These are phyloP conservation scores for Rhodophaea formosa DNA, from an alignment of 2,888 invertebrate genomes.

Conservation along the genomic window DNA sequence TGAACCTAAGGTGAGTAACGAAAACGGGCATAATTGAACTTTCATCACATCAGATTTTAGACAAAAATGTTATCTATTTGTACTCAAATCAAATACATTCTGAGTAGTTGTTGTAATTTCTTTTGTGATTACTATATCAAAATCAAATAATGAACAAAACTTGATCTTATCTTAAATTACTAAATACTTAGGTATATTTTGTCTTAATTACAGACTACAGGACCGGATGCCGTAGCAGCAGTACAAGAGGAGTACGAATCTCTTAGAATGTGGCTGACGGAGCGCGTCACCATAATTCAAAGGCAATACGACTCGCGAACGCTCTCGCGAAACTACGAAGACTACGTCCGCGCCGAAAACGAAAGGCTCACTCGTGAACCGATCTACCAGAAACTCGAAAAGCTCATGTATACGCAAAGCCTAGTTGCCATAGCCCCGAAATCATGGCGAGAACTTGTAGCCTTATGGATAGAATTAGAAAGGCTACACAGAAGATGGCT, in stretches of 20 bases:
- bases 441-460: conserved; percentile 91
- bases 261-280: conserved; percentile 90
- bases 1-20: conserved; percentile 85
- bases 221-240: conserved; percentile 87
- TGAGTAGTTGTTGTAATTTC: no score
- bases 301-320: conserved; percentile 88
- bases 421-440: conserved; percentile 90
- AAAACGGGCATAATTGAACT: background rate
- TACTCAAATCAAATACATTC: no score
- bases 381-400: conserved; percentile 88
- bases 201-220: conserved; percentile 84
- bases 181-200: no score
- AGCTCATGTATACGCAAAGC: conserved; percentile 89
- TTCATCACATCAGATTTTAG: background rate
- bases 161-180: background rate
- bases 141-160: background rate
- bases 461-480: conserved; percentile 91
- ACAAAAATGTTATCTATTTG: no score
- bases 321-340: conserved; percentile 89
- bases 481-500: conserved; percentile 91
- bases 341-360: conserved; percentile 88
- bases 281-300: conserved; percentile 88
- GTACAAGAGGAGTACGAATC: conserved; percentile 91
- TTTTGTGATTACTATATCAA: background rate
- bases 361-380: conserved; percentile 88